A percentile compares a stretch with the other conserved stretches of the same genome.
phyloP scores from a whole-genome alignment of 1,140 invertebrate genomes.

The Eubasilissa regina region DNA sequence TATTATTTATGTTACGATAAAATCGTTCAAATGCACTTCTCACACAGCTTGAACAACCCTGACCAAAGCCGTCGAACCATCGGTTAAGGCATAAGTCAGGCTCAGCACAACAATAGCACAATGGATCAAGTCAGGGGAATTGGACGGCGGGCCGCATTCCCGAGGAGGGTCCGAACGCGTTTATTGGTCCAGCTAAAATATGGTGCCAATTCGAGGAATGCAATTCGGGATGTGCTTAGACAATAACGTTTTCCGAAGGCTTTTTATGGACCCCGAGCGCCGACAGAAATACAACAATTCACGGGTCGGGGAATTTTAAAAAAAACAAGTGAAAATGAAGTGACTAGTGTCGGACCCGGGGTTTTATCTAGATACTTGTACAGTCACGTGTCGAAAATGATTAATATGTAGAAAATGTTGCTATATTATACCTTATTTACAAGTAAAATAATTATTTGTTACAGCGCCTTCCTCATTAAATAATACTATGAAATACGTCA shows the following conservation, averaged over 20 bases:
- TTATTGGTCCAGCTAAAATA: slow-evolving; percentile 17
- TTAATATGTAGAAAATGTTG: too few species aligned
- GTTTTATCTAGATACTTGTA: too few species aligned
- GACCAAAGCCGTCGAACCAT: background rate
- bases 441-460: too few species aligned
- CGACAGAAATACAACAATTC: slow-evolving; percentile 2
- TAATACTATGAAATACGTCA: too few species aligned
- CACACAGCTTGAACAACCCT: background rate
- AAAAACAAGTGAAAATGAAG: background rate
- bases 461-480: too few species aligned
- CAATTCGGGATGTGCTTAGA: slow-evolving; percentile 30
- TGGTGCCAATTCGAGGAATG: background rate
- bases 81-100: slow-evolving; percentile 30
- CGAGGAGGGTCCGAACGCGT: background rate
- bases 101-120: slow-evolving; percentile 27
- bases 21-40: background rate
- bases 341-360: too few species aligned
- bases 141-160: slow-evolving; percentile 24
- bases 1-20: background rate
- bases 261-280: background rate
- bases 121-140: slow-evolving; percentile 23
- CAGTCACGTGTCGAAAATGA: too few species aligned
- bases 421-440: too few species aligned
- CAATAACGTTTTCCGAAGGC: background rate
- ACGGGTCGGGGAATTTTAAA: background rate